Evolutionary conservation across 2,113 vertebrate species (phyloP), one percentile per base, ranked within the genome.

Genomic region (Cryptotis parvus): DNA sequence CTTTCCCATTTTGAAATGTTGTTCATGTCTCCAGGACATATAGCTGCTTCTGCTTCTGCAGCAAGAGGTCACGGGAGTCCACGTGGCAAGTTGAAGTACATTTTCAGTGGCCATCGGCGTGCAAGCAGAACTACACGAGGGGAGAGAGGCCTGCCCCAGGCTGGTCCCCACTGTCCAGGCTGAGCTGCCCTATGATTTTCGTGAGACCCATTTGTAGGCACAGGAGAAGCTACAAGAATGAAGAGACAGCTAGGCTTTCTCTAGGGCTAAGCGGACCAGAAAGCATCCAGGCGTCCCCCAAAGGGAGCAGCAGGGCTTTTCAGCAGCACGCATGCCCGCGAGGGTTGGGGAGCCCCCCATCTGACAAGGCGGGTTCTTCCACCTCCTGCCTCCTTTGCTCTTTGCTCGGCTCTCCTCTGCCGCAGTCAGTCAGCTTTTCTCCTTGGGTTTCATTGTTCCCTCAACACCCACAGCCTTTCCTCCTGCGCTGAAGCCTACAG

Each of bases 21-120:
- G n/a, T 45, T 31, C 69, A 29, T 80, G 41, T 85, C 72, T 82
- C 52, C 89, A 77, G 22, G 41, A 86, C 37, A 87, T 87, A 92
- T 78, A 20, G 45, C 87, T 77, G n/a, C 15, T 7, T 58, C 87
- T 77, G n/a, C 15, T 7, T 43, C 22, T 37, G 41, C 74, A 61
- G 74, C 11, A 82, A 75, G 55, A 66, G 37, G 31, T 63, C 84
- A 74, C n/a, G 75, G 84, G 66, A 58, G 55, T 58, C 22, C 18
- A 58, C 18, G 55, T n/a, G n/a, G n/a, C 22, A 7, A 18, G 55
- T 58, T 16, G 55, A 58, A 58, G 20, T 24, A 18, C 18, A 58
- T 58, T 58, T 24, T 58, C 55, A 58, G 55, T 20, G 18, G 43
- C 12, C 22, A 61, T 41, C 63, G 84, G 86, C 63, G 41, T 35